A percentile compares a stretch with the other conserved stretches of the same genome.
These are phyloP conservation scores for Phenganax marumi DNA, from an alignment of 92 coral and sea anemone species.

Conservation along the genomic window DNA sequence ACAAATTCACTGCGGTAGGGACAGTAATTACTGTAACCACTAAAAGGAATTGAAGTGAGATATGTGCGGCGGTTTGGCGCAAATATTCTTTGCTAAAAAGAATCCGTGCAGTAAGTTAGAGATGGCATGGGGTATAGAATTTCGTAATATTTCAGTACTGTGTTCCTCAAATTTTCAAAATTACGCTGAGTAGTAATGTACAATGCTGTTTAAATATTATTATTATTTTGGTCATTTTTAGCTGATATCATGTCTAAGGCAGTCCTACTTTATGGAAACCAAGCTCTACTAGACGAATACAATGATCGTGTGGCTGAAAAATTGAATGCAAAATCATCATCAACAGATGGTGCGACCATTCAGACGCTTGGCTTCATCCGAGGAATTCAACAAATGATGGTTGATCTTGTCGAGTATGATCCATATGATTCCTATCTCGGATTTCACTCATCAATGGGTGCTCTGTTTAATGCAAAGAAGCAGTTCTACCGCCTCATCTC, in stretches of 20 bases:
- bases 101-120: too few relatives aligned
- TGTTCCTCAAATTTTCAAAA: background rate
- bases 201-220: background rate
- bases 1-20: too few relatives aligned
- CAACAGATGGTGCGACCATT: background rate
- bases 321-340: slow-evolving; percentile 7
- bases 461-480: slow-evolving; percentile 13
- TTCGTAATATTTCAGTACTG: background rate
- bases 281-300: slow-evolving; percentile 30
- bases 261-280: slow-evolving; percentile 13
- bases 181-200: background rate
- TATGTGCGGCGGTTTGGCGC: too few relatives aligned
- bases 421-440: slow-evolving; percentile 15
- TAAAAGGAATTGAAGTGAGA: too few relatives aligned
- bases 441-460: background rate
- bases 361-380: slow-evolving; percentile 23
- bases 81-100: too few relatives aligned
- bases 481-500: slow-evolving; percentile 37
- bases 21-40: too few relatives aligned
- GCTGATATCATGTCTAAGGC: slow-evolving; percentile 30
- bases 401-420: background rate
- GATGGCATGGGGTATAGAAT: too few relatives aligned
- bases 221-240: background rate
- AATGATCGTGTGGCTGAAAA: slow-evolving; percentile 18
- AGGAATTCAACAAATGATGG: slow-evolving; percentile 34